These are phyloP conservation scores for Mionectes macconnelli DNA, from an alignment of 2,113 vertebrate genomes.

Conservation along the genomic window DNA sequence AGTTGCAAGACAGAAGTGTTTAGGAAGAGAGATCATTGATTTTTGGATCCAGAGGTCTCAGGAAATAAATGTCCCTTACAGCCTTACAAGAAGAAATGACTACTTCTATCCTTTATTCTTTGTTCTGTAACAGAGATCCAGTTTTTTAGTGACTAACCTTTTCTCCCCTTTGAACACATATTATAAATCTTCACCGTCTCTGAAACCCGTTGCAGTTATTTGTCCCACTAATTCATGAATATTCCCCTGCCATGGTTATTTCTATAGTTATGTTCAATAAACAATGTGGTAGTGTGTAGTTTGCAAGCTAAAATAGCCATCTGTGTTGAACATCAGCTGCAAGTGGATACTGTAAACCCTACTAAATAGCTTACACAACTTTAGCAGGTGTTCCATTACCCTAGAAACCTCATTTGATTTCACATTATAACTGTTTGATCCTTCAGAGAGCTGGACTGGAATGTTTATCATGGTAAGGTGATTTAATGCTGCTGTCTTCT, in stretches of 20 bases:
- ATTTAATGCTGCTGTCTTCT: conserved; percentile 66
- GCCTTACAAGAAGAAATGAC: conserved; percentile 65
- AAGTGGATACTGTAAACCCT: conserved; percentile 68
- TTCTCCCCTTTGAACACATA: conserved; percentile 8
- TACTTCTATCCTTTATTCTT: conserved; percentile 60
- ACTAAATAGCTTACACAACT: conserved; percentile 59
- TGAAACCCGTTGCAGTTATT: conserved; percentile 38
- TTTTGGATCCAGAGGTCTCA: conserved; percentile 66
- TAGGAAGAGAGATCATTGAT: conserved; percentile 66
- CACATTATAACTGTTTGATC: conserved; percentile 72
- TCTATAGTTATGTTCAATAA: conserved; percentile 66
- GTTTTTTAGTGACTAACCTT: conserved; percentile 54
- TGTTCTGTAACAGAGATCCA: conserved; percentile 56
- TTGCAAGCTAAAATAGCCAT: conserved; percentile 62
- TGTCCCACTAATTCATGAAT: conserved; percentile 57
- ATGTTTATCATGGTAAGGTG: conserved; percentile 73
- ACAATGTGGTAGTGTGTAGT: conserved; percentile 55
- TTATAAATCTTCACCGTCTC: conserved; percentile 26
- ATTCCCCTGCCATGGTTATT: conserved; percentile 58
- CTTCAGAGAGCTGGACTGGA: conserved; percentile 72
- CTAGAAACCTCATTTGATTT: conserved; percentile 72
- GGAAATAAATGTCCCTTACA: conserved; percentile 60
- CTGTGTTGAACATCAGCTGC: conserved; percentile 61
- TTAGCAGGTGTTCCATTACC: conserved; percentile 71
- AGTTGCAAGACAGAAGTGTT: conserved; percentile 72